A percentile compares a stretch with the other conserved stretches of the same genome.
Evolutionary conservation across 2,113 vertebrate genomes (phyloP).

Genomic region (Tapirus terrestris): DNA sequence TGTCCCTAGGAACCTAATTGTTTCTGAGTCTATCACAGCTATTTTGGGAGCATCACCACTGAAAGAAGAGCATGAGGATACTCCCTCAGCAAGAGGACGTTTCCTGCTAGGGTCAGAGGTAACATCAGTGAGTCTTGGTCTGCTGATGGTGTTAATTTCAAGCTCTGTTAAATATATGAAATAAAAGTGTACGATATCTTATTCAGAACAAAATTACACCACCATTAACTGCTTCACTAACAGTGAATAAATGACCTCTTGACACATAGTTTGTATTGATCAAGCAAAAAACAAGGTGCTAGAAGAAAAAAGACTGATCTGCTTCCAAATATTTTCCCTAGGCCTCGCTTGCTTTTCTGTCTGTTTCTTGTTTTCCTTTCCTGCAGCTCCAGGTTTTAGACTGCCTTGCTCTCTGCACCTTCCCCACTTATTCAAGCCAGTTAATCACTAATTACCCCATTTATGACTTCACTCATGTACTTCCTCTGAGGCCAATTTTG

Average conservation of each 20-base stretch:
- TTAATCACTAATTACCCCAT: not conserved
- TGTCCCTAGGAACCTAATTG: not conserved
- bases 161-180: conserved; percentile 74
- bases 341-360: not conserved
- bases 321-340: not conserved
- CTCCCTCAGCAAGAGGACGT: not conserved
- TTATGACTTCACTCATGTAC: not conserved
- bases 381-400: not conserved
- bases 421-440: not conserved
- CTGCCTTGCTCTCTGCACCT: not conserved
- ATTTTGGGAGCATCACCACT: too few species aligned
- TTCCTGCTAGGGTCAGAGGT: not conserved
- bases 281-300: not conserved
- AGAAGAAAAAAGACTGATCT: not conserved
- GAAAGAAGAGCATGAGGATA: not conserved
- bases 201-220: conserved; percentile 65
- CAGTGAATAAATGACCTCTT: conserved; percentile 63
- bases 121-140: conserved; percentile 18
- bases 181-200: conserved; percentile 65
- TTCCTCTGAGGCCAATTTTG: not conserved
- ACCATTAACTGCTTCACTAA: conserved; percentile 60
- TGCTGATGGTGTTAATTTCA: conserved; percentile 65
- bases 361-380: not conserved
- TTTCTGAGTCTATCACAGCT: not conserved
- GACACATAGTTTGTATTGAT: conserved; percentile 26